Evolutionary conservation across 2,113 vertebrate genomes (phyloP).

Genomic region (Damaliscus lunatus): DNA sequence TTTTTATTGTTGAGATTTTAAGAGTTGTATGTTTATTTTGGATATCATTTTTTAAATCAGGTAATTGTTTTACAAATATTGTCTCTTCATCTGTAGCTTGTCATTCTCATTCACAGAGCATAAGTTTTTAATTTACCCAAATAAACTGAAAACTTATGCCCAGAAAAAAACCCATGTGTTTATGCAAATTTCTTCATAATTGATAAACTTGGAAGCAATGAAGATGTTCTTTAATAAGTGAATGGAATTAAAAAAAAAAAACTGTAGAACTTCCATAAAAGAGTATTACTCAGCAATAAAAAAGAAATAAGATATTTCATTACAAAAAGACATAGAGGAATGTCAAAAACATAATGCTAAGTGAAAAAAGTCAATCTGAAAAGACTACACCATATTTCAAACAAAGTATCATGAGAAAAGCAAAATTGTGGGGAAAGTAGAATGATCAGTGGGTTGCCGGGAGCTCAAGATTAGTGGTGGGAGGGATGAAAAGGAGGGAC

Average conservation of each 20-base stretch:
- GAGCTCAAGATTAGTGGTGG: background rate
- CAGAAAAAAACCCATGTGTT: background rate
- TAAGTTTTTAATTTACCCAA: background rate
- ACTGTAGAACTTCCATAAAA: background rate
- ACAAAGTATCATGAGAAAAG: background rate
- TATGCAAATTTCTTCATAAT: background rate
- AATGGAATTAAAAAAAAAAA: background rate
- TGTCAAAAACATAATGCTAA: background rate
- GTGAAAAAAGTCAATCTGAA: background rate
- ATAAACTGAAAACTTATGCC: background rate
- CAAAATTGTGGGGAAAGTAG: background rate
- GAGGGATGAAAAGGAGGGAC: background rate
- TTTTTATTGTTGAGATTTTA: background rate
- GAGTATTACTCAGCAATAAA: background rate
- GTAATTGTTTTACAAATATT: background rate
- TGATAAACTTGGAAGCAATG: background rate
- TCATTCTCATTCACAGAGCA: background rate
- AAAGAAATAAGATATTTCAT: background rate
- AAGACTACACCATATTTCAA: background rate
- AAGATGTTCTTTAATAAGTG: background rate
- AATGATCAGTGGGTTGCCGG: background rate
- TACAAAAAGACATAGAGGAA: background rate
- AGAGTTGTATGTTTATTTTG: background rate
- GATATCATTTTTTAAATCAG: background rate
- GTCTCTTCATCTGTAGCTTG: background rate